Base-by-base conservation (phyloP, 2,888 invertebrate species). In the Molorchus minor region DNA sequence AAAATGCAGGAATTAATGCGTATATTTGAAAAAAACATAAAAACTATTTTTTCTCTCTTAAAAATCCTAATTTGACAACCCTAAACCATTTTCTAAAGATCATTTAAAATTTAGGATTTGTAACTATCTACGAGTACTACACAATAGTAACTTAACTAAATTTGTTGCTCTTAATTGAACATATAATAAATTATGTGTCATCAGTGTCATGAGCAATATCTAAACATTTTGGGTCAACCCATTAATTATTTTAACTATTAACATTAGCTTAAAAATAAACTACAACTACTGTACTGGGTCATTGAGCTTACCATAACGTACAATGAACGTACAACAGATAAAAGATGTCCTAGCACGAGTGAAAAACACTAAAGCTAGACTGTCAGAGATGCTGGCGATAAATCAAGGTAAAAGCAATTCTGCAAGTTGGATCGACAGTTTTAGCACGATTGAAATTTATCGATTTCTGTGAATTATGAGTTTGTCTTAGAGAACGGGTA, bases 401-500 rank as follows among this genome's bases (percentile, higher is more conserved):
- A 38, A 49, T 49, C 38, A 38, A 38, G 19, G 35, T 29, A 25
- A 49, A 35, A 21, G 43, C 38, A 38, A 38, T 49, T 15, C 19
- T 38, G 21, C 36, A 2, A 8, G 25, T 8, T 25, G 17, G 38
- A 17, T 25, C 36, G 29, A 38, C 29, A 20, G 36, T 47, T 47
- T 30, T 13, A 47, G 35, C 35, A 19, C 21, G 36, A 7, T 12
- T 15, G 36, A 15, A 33, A 49, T 49, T 36, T 21, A 12, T 1
- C 21, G 49, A 38, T 36, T n/a, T 47, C 33, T 21, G 25, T 49
- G 21, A 38, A 49, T 49, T 38, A 33, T 5, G n/a, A n/a, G n/a
- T n/a, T n/a, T n/a, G n/a, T n/a, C n/a, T n/a, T n/a, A n/a, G n/a
- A n/a, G n/a, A n/a, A n/a, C n/a, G n/a, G n/a, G n/a, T n/a, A n/a